phyloP scores from a whole-genome alignment of 1,140 invertebrate genomes.

The Mercenaria mercenaria region DNA sequence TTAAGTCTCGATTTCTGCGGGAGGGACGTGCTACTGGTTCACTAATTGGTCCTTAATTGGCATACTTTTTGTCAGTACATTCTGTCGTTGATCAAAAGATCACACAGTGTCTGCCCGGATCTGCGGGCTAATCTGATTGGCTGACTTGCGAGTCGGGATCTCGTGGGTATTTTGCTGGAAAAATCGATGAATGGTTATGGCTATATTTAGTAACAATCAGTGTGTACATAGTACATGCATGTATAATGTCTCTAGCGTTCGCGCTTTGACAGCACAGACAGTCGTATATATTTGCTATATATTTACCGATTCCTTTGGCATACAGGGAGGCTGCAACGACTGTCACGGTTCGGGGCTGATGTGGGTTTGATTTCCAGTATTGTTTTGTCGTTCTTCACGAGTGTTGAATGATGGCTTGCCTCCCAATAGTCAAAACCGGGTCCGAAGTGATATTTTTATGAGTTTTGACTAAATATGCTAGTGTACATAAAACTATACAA shows the following conservation, averaged over 20 bases:
- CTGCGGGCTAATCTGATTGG: constrained; percentile 46
- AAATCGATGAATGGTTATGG: constrained; percentile 57
- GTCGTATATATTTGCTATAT: too few relatives aligned
- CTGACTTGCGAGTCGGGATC: neutral
- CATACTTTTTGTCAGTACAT: neutral
- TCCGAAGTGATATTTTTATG: too few relatives aligned
- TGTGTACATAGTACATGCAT: neutral
- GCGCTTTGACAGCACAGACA: too few relatives aligned
- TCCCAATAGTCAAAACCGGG: too few relatives aligned
- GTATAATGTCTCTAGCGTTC: constrained; percentile 10
- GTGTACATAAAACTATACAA: too few relatives aligned
- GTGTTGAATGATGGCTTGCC: too few relatives aligned
- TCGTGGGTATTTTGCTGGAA: constrained; percentile 41
- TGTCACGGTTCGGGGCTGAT: too few relatives aligned
- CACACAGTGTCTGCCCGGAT: constrained; percentile 27
- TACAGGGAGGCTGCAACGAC: too few relatives aligned
- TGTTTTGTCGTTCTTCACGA: too few relatives aligned
- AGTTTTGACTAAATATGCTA: too few relatives aligned
- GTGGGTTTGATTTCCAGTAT: too few relatives aligned
- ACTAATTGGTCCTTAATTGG: neutral
- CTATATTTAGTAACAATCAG: constrained; percentile 37
- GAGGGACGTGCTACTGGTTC: neutral
- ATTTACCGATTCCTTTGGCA: too few relatives aligned
- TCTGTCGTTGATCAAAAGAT: neutral
- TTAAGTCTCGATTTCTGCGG: neutral